These are phyloP conservation scores for Lanius collurio DNA, from an alignment of 2,113 vertebrate species.

Conservation along the genomic window DNA sequence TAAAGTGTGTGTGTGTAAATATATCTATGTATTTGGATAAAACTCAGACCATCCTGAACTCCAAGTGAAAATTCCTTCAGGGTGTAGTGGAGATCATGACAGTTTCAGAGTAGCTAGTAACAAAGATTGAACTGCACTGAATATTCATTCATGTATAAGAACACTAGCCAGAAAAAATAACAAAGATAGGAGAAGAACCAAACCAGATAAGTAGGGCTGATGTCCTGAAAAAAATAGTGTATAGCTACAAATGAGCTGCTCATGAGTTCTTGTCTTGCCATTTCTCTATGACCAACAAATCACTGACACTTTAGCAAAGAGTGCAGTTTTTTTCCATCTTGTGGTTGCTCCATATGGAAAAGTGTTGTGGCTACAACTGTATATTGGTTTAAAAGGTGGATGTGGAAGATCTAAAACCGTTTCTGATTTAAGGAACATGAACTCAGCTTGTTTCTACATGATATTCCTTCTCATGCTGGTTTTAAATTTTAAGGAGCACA, in stretches of 20 bases:
- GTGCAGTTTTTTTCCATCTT: neutral
- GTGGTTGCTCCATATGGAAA: neutral
- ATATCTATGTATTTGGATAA: neutral
- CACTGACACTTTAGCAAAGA: neutral
- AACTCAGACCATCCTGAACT: neutral
- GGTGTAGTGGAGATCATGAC: neutral
- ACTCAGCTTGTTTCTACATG: neutral
- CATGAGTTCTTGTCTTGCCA: neutral
- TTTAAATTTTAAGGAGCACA: neutral
- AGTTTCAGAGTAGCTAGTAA: neutral
- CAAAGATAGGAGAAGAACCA: neutral
- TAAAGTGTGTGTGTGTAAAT: fast-evolving
- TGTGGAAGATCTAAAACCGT: neutral
- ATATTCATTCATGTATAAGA: neutral
- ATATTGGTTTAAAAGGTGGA: neutral
- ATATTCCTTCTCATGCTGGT: neutral
- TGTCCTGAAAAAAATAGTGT: neutral
- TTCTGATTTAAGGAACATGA: neutral
- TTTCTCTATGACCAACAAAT: neutral
- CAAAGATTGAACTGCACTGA: neutral
- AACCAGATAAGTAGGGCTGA: neutral
- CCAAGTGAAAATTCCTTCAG: neutral
- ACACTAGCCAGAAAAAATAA: neutral
- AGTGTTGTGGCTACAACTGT: neutral
- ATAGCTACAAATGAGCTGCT: neutral